A percentile compares a stretch with the other conserved stretches of the same genome.
Conservation (phyloP, 2,797 vertebrate species). For the Potorous gilbertii region DNA sequence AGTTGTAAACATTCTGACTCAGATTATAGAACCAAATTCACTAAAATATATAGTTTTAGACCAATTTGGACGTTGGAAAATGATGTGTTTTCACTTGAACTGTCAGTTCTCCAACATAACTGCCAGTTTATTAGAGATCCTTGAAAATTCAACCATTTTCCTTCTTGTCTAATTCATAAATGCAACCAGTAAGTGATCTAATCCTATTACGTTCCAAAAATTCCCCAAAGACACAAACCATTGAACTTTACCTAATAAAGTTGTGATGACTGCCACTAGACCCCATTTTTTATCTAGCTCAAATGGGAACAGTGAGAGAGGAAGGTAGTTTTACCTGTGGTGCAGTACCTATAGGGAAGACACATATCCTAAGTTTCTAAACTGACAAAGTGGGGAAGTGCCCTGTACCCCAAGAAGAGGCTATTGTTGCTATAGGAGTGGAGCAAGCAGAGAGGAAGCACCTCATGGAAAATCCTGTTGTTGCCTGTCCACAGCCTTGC, state of each 20-base stretch:
- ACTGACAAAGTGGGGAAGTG: background rate
- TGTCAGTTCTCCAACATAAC: constrained; percentile 71
- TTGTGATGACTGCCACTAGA: constrained; percentile 1
- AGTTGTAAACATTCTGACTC: constrained; percentile 53
- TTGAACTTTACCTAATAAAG: constrained; percentile 56
- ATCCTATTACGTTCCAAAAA: constrained; percentile 43
- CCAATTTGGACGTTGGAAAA: constrained; percentile 57
- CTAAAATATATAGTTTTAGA: too few species aligned
- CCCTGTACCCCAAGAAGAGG: background rate
- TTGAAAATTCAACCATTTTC: constrained; percentile 63
- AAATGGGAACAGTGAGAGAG: background rate
- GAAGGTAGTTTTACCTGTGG: background rate
- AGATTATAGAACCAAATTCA: too few species aligned
- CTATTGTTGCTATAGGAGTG: background rate
- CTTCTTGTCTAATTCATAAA: constrained; percentile 57
- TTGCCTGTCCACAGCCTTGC: background rate
- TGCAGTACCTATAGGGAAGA: background rate
- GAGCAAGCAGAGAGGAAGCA: background rate
- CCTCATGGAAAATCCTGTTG: background rate
- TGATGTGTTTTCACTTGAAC: constrained; percentile 64
- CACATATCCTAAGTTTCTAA: background rate
- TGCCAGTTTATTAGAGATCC: constrained; percentile 64
- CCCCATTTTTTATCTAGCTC: background rate
- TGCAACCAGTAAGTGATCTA: background rate
- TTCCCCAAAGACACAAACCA: constrained; percentile 51